These are phyloP conservation scores for Cochlearius cochlearius DNA, from an alignment of 2,113 vertebrate genomes.

Conservation along the genomic window DNA sequence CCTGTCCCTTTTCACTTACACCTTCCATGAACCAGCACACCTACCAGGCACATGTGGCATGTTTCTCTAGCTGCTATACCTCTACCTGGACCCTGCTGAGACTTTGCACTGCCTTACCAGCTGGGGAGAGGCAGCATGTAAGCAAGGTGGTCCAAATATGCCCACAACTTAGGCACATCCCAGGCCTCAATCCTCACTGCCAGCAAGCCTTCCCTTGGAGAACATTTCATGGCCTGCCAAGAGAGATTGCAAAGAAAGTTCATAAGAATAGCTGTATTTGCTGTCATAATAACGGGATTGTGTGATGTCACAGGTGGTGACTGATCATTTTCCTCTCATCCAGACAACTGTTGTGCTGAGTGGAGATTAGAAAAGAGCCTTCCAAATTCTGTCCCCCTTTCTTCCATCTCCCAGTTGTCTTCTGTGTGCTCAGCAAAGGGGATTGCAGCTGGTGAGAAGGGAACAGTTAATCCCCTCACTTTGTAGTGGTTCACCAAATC, in stretches of 20 bases:
- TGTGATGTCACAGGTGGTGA: neutral
- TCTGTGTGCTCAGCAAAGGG: neutral
- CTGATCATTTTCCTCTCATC: neutral
- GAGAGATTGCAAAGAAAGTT: neutral
- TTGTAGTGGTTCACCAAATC: neutral
- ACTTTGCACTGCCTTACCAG: neutral
- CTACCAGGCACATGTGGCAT: neutral
- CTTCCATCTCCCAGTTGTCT: neutral
- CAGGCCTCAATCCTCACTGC: neutral
- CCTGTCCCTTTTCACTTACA: neutral
- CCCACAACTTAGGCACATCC: accelerated
- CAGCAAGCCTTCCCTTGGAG: neutral
- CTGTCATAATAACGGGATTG: neutral
- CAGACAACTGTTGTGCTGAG: neutral
- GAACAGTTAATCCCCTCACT: neutral
- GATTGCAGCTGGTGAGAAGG: neutral
- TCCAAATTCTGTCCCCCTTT: neutral
- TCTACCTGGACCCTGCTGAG: neutral
- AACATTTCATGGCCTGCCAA: neutral
- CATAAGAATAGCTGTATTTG: neutral
- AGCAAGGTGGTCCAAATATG: neutral
- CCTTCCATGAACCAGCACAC: neutral
- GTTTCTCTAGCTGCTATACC: neutral
- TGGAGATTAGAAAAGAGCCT: neutral
- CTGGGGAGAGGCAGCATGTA: neutral